Conservation (phyloP, 2,888 invertebrate species). For the Netelia melanura region DNA sequence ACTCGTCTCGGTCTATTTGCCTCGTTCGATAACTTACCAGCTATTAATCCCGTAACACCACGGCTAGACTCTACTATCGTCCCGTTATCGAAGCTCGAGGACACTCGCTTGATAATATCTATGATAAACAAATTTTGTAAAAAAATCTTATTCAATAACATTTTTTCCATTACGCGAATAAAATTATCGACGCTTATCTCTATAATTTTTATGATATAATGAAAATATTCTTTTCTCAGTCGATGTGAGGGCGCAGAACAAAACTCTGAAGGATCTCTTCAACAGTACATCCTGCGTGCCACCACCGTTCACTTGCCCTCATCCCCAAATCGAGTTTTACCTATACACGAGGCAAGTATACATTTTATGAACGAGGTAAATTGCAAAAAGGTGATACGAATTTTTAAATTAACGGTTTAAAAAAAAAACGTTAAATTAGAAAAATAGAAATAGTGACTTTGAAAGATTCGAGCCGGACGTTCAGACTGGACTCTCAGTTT, state of each 20-base stretch:
- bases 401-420: too few relatives aligned
- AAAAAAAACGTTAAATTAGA: too few relatives aligned
- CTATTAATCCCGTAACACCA: constrained; percentile 33
- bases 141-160: constrained; percentile 1
- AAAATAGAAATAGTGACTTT: too few relatives aligned
- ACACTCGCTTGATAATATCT: constrained; percentile 16
- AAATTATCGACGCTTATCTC: background rate
- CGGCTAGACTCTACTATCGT: background rate
- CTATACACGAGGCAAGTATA: constrained; percentile 90
- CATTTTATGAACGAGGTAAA: too few relatives aligned
- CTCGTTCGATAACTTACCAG: constrained; percentile 52
- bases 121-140: background rate
- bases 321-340: constrained; percentile 93
- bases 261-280: constrained; percentile 89
- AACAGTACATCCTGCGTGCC: constrained; percentile 93
- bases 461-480: background rate
- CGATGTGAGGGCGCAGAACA: constrained; percentile 79
- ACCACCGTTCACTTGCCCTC: constrained; percentile 93
- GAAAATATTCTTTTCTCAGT: constrained; percentile 69
- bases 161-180: background rate
- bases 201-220: background rate
- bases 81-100: constrained; percentile 35
- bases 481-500: constrained; percentile 79
- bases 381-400: too few relatives aligned
- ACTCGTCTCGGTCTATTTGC: constrained; percentile 73